A percentile compares a stretch with the other conserved stretches of the same genome.
phyloP scores from a whole-genome alignment of 1,140 invertebrate species.

The Drosophila sp. region DNA sequence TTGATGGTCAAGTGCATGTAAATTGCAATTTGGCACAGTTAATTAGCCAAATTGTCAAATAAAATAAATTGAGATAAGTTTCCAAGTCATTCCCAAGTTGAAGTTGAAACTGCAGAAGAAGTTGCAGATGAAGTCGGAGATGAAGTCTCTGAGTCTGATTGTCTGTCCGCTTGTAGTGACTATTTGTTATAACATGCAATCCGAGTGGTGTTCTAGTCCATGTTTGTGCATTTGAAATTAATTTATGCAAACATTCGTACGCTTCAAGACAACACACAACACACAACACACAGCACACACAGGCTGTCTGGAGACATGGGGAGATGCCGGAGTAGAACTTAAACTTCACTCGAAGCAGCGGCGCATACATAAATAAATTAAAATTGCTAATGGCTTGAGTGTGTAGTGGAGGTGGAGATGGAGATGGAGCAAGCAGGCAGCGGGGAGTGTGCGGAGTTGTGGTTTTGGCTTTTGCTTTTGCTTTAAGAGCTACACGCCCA shows the following conservation, averaged over 20 bases:
- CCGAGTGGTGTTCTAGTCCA: constrained; percentile 74
- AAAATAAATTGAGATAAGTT: constrained; percentile 49
- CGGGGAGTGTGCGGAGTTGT: background rate
- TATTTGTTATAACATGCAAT: constrained; percentile 60
- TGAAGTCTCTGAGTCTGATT: background rate
- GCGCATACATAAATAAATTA: constrained; percentile 82
- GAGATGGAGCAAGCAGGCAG: background rate
- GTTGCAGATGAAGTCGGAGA: background rate
- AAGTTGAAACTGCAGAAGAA: background rate
- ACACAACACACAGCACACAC: constrained; percentile 30
- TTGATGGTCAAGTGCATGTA: constrained; percentile 70
- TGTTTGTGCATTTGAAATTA: constrained; percentile 83
- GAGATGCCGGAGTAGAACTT: constrained; percentile 24
- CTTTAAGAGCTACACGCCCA: constrained; percentile 67
- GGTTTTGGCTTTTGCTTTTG: constrained; percentile 33
- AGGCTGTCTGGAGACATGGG: constrained; percentile 5
- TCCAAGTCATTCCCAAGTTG: constrained; percentile 1
- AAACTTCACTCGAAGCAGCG: constrained; percentile 25
- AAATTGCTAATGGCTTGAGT: constrained; percentile 75
- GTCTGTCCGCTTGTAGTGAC: constrained; percentile 40
- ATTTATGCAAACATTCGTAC: constrained; percentile 81
- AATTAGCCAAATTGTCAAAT: constrained; percentile 59
- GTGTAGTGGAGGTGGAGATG: background rate
- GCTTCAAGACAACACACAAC: constrained; percentile 41
- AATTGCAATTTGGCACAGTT: constrained; percentile 54